Percentiles rank a stretch among this genome's conserved stretches.
These are phyloP conservation scores for Astreopora myriophthalma DNA, from an alignment of 64 coral and sea anemone genomes.

Conservation along the genomic window DNA sequence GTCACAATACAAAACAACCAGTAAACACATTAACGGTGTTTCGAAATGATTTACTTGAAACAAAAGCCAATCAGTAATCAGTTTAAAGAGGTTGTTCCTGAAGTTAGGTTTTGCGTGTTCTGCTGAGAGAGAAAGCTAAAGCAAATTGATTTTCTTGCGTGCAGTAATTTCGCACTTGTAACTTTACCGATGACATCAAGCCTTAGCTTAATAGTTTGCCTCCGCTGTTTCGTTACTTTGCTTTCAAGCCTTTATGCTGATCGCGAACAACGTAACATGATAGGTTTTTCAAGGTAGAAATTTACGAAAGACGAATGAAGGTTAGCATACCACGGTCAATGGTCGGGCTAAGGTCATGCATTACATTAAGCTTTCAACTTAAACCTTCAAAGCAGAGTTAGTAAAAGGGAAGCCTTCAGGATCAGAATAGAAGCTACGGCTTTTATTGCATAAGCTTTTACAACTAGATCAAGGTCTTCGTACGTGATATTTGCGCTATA, in stretches of 20 bases:
- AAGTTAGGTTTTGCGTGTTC: not conserved
- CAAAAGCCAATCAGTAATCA: not conserved
- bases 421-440: too few species aligned
- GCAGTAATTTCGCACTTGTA: not conserved
- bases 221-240: not conserved
- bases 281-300: too few species aligned
- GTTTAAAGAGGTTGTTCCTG: not conserved
- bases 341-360: too few species aligned
- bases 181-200: not conserved
- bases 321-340: too few species aligned
- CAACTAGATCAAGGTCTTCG: not conserved
- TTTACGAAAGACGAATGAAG: too few species aligned
- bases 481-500: not conserved
- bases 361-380: too few species aligned
- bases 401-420: too few species aligned
- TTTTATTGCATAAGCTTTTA: not conserved
- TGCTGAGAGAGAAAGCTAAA: not conserved
- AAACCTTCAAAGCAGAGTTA: not conserved
- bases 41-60: not conserved
- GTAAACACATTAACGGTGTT: not conserved
- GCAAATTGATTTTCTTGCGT: not conserved
- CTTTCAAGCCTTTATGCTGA: not conserved
- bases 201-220: not conserved
- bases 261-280: too few species aligned
- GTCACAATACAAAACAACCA: not conserved